Conservation (phyloP, 2,797 vertebrate species). For the Spinus pinus region DNA sequence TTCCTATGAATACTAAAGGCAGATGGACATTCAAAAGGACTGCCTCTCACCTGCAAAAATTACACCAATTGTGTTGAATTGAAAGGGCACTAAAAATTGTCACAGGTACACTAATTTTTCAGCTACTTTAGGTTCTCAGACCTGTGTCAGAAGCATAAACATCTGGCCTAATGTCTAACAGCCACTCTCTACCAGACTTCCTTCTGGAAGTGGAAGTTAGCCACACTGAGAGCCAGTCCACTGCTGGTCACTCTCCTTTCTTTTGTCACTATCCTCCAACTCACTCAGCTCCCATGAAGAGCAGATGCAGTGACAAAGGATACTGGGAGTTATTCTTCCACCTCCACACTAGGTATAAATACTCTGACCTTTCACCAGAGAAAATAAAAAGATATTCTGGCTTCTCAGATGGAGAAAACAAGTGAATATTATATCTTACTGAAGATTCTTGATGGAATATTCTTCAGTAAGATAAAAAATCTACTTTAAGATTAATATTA, state of each 20-base stretch:
- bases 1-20: not conserved
- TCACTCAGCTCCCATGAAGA: not conserved
- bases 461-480: not conserved
- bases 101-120: not conserved
- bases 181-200: not conserved
- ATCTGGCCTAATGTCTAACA: not conserved
- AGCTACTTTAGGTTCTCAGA: not conserved
- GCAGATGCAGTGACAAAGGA: not conserved
- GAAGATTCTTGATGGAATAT: not conserved
- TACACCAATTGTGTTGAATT: not conserved
- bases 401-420: not conserved
- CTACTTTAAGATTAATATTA: not conserved
- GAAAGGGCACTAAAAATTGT: not conserved
- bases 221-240: not conserved
- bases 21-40: not conserved
- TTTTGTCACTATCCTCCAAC: not conserved
- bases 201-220: not conserved
- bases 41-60: not conserved
- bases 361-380: not conserved
- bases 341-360: not conserved
- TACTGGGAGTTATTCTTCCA: not conserved
- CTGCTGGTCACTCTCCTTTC: not conserved
- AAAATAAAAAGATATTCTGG: not conserved
- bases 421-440: not conserved
- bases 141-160: not conserved